Evolutionary conservation across 2,113 vertebrate genomes (phyloP).

Genomic region (Thalassoma bifasciatum): DNA sequence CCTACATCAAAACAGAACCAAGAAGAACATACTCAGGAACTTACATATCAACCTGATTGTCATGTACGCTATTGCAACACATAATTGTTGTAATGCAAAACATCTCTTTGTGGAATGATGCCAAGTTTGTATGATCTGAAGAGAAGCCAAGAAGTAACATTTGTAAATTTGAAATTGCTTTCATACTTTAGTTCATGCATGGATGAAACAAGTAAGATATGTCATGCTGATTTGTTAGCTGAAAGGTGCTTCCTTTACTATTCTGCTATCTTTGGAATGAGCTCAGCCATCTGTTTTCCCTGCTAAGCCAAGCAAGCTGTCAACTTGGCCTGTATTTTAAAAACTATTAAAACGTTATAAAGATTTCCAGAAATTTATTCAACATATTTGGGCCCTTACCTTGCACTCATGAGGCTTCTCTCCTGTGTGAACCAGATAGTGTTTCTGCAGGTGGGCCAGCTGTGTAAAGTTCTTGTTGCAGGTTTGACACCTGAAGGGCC

Average conservation of each 20-base stretch:
- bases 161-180: no score
- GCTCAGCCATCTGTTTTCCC: neutral
- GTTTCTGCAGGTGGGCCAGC: constrained; percentile 97
- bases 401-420: constrained; percentile 97
- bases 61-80: no score
- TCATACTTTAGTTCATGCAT: neutral
- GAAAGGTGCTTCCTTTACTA: no score
- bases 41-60: neutral
- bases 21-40: neutral
- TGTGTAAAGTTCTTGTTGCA: constrained; percentile 96
- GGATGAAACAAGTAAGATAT: neutral
- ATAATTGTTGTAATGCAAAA: neutral
- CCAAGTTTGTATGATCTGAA: no score
- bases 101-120: no score
- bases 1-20: constrained; percentile 76
- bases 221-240: neutral
- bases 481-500: constrained; percentile 94
- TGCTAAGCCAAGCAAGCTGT: constrained; percentile 1
- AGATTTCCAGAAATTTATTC: neutral
- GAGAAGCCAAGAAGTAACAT: no score
- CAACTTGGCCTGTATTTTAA: no score
- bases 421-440: constrained; percentile 96
- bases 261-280: neutral
- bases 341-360: no score
- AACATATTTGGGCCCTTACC: constrained; percentile 74